Evolutionary conservation across 2,113 vertebrate genomes (phyloP), one percentile per base, ranked within the genome.

Genomic region (Cryptoleucopteryx plumbea): DNA sequence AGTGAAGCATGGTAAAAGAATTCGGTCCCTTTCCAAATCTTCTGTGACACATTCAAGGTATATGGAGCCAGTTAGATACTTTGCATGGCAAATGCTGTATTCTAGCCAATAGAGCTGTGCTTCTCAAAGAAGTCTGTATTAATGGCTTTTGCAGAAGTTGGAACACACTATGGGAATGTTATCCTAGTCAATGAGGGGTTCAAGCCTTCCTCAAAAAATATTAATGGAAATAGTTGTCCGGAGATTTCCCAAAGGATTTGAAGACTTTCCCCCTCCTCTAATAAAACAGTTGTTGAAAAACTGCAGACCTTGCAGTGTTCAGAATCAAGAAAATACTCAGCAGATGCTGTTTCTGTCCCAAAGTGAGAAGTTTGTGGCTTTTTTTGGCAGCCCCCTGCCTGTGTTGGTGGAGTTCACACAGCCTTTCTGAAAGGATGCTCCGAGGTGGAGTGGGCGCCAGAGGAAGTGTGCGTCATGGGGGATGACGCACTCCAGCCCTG

Each of bases 161-260:
- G 96, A 96, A 96, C 78, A 43, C 74, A 27, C 72, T 97, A 96
- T 98, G 97, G 97, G 97, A 98, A 97, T 93, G 53, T 82, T 75
- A 70, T 90, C 74, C 50, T 68, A 56, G 53, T 96, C 94, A 97
- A 91, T 75, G 90, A 95, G 81, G 20, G 23, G 55, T 86, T 97
- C 96, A 92, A 95, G 79, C 82, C 81, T 97, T 97, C 88, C 93
- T 96, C 90, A 91, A 97, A 98, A 87, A 84, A 63, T 87, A 84
- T 82, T 97, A 97, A 97, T 97, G 97, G 94, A 97, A 98, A 97
- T 94, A 65, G 50, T 56, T 95, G 53, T 84, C 90, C 43, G 1
- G 93, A 97, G 92, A 96, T 95, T 98, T 98, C 97, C 96, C 97
- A 73, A 95, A 96, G 97, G 97, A 96, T 85, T 85, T 97, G 43